Base-by-base conservation (phyloP, 2,797 vertebrate species). In the Rhinella marina region DNA sequence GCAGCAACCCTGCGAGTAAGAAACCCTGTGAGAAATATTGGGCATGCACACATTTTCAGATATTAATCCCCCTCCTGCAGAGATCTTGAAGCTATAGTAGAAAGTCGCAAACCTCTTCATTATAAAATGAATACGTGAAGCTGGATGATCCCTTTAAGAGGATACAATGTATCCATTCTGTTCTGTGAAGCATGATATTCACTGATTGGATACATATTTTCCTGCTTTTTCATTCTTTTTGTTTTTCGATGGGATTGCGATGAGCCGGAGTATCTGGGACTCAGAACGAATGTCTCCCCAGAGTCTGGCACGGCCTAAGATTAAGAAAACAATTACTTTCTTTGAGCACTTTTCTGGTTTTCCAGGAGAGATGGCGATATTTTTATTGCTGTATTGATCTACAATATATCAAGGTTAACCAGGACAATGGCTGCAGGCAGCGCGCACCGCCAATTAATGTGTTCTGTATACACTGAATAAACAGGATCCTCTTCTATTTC, bases 351-450 rank as follows among this genome's bases (percentile, higher is more conserved):
- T 64, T 64, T 83, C 50, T 72, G 57, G 64, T 68, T 57, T 83
- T 83, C 54, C 52, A 61, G 68, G 72, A 57, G 82, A 84, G 68
- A 61, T 57, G 68, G 52, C 32, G 29, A 84, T 76, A 48, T 52
- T 84, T 75, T 77, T 77, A 85, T 85, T 85, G 84, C 73, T 48
- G 56, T 85, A 77, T 85, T 76, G 84, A 85, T 85, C 84, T 62
- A 23, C 41, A 50, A 62, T 85, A 77, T 85, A 77, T 85, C 73
- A 77, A 85, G 84, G 84, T 85, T 76, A 85, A 77, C 56, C 73
- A 77, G 84, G 84, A 59, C 84, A 77, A 76, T 76, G 84, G 70
- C 82, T 75, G 27, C 82, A 17, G 82, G 82, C 82, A 23, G 66
- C 7, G 82, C 82, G 48, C 82, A 16, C 57, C 21, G 82, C 48